Base-by-base conservation (phyloP, 2,797 vertebrate species). In the Pipistrellus nathusii region DNA sequence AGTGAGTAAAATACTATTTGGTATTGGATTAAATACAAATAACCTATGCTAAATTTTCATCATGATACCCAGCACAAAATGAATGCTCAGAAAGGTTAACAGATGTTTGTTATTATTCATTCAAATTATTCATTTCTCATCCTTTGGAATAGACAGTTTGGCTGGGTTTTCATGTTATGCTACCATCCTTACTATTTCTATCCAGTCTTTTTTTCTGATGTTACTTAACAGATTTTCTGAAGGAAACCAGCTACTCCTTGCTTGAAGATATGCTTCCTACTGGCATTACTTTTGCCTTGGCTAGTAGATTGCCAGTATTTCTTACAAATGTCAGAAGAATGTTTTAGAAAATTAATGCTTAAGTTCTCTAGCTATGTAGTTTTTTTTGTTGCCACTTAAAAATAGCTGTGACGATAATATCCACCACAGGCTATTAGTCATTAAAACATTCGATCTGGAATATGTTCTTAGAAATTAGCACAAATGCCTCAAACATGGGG, bases 311-410 rank as follows among this genome's bases (percentile, higher is more conserved):
- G 38, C 82, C 90, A 93, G 35, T 76, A 80, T 85, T 88, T 93
- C 48, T 69, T 66, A 72, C 27, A 96, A 92, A 96, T 69, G 69
- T 93, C 85, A 96, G 64, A 94, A 84, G 64, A 46, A 44, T 81
- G 44, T 77, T 96, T 94, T 86, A 90, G 59, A 82, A 95, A 94
- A 96, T 75, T 48, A 86, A 64, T 71, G 23, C 76, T 48, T 94
- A 88, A 88, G 21, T 94, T 92, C 27, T 18, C 35, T 71, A 57
- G 53, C 48, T 14, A 55, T 90, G 55, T 66, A 84, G 75, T 93
- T 93, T 93, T 92, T 51, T 51, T 71, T 51, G 59, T 71, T 94
- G 66, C 66, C 87, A 88, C 35, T 91, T 90, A 91, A 95, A 96
- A 93, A 93, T 68, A 89, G 25, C 78, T 95, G 35, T 76, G 41